Percentiles rank a stretch among this genome's conserved stretches.
phyloP scores from a whole-genome alignment of 2,797 vertebrate genomes.

The Cirrhinus molitorella region DNA sequence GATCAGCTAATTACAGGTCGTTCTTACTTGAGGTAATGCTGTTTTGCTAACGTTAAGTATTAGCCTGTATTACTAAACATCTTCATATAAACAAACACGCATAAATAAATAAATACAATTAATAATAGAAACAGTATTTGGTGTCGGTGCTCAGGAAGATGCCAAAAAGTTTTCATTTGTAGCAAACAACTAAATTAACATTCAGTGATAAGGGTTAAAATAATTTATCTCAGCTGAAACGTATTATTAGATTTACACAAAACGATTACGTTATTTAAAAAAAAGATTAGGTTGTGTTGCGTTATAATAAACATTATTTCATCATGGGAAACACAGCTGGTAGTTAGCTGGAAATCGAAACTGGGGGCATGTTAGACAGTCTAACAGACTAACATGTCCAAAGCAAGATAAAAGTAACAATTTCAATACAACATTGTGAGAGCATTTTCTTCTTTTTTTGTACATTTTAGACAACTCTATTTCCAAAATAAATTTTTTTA shows the following conservation, averaged over 20 bases:
- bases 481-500: too few species aligned
- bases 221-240: neutral
- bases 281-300: neutral
- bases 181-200: neutral
- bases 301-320: neutral
- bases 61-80: neutral
- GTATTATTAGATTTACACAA: neutral
- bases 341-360: neutral
- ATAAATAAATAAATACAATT: too few species aligned
- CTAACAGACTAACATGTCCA: slow-evolving; percentile 17
- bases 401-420: neutral
- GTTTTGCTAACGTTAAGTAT: neutral
- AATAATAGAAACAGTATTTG: neutral
- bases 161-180: neutral
- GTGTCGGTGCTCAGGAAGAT: neutral
- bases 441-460: neutral
- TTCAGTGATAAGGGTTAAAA: neutral
- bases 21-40: neutral
- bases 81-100: too few species aligned
- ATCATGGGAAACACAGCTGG: neutral
- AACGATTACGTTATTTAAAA: neutral
- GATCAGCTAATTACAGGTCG: neutral
- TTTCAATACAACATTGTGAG: neutral
- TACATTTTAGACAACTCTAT: neutral
- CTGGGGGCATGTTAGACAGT: too few species aligned